Evolutionary conservation across 2,888 invertebrate species (phyloP).

Genomic region (Apamea anceps): DNA sequence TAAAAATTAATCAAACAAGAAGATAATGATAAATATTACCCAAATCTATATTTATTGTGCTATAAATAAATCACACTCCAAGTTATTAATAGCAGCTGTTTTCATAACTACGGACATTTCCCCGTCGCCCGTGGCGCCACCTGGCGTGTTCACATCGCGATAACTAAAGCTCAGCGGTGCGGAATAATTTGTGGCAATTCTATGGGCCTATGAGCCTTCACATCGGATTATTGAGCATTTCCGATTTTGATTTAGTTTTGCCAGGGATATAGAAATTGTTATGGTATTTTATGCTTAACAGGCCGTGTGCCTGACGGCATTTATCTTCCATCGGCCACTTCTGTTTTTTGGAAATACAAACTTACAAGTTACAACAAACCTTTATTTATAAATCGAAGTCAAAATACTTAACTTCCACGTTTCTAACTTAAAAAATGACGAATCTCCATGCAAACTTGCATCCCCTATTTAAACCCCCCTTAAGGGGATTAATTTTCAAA

Average conservation of each 20-base stretch:
- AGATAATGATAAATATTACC: not conserved
- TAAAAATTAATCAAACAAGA: not conserved
- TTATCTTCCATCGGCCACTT: no score
- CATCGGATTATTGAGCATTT: constrained; percentile 16
- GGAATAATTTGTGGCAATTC: constrained; percentile 52
- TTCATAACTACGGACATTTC: constrained; percentile 22
- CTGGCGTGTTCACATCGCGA: constrained; percentile 54
- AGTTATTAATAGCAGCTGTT: constrained; percentile 32
- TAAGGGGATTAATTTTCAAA: not conserved
- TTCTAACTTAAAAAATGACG: not conserved
- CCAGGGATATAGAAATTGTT: not conserved
- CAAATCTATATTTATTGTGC: constrained; percentile 1
- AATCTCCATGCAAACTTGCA: no score
- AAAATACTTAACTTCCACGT: not conserved
- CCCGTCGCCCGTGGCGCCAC: constrained; percentile 28
- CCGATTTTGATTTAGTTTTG: constrained; percentile 14
- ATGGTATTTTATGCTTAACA: not conserved
- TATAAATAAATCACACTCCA: constrained; percentile 19
- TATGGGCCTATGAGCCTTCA: constrained; percentile 16
- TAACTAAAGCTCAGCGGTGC: constrained; percentile 35
- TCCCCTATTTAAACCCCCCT: not conserved
- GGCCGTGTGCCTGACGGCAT: not conserved
- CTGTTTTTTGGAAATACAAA: no score
- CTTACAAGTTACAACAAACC: no score
- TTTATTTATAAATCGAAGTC: not conserved